Conservation (phyloP, 2,888 invertebrate genomes). For the Rhorus exstirpatorius region DNA sequence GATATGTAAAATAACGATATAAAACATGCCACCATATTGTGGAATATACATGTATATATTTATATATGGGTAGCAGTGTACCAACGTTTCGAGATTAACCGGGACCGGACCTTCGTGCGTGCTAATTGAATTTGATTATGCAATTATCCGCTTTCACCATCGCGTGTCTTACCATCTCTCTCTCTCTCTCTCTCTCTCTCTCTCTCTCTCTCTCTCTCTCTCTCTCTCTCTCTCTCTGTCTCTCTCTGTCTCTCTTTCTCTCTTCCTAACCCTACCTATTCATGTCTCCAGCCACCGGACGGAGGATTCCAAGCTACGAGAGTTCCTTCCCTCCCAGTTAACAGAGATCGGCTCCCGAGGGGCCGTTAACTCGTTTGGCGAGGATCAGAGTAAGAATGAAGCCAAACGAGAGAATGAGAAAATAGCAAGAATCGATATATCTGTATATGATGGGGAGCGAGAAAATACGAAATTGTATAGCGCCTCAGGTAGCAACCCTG, state of each 20-base stretch:
- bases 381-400: constrained; percentile 23
- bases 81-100: constrained; percentile 66
- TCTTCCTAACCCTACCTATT: constrained; percentile 14
- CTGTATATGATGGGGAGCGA: constrained; percentile 37
- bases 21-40: constrained; percentile 28
- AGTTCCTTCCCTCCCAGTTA: constrained; percentile 39
- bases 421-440: constrained; percentile 3
- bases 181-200: constrained; percentile 63
- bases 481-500: constrained; percentile 74
- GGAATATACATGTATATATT: constrained; percentile 18
- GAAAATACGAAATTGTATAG: constrained; percentile 74
- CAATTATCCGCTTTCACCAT: constrained; percentile 80
- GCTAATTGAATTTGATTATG: constrained; percentile 79
- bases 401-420: constrained; percentile 24
- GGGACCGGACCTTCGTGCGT: constrained; percentile 72
- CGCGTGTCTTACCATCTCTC: constrained; percentile 73
- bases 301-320: constrained; percentile 60
- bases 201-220: constrained; percentile 60
- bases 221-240: constrained; percentile 60
- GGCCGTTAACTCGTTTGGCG: constrained; percentile 64
- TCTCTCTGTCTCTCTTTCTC: constrained; percentile 58
- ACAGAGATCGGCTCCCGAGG: constrained; percentile 48
- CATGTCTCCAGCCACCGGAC: constrained; percentile 37
- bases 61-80: too few species aligned
- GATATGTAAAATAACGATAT: constrained; percentile 43